Evolutionary conservation across 2,888 invertebrate genomes (phyloP).

Genomic region (Diplolepis rosae): DNA sequence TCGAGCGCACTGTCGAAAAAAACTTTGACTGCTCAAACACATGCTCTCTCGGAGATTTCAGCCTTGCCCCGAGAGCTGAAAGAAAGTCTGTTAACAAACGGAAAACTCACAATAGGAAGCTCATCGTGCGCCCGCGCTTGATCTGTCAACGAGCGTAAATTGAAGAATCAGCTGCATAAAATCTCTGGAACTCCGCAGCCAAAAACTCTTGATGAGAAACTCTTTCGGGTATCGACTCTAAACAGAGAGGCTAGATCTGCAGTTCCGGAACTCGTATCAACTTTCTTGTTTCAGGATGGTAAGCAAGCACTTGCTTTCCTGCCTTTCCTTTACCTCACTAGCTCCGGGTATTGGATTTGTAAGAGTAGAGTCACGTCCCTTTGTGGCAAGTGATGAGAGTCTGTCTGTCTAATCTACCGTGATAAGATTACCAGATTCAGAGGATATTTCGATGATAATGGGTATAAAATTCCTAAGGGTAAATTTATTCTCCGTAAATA

Average conservation of each 20-base stretch:
- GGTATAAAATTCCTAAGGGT: too few species aligned
- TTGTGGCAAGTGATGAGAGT: background rate
- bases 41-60: background rate
- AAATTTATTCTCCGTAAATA: too few species aligned
- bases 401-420: background rate
- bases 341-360: too few species aligned
- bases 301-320: background rate
- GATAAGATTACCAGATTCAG: too few species aligned
- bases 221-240: background rate
- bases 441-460: too few species aligned
- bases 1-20: background rate
- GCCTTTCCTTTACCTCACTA: too few species aligned
- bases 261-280: background rate
- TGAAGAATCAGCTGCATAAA: constrained; percentile 19
- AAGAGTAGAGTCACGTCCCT: background rate
- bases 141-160: constrained; percentile 40
- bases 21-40: background rate
- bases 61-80: constrained; percentile 15
- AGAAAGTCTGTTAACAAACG: constrained; percentile 33
- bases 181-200: background rate
- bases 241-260: background rate
- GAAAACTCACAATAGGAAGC: constrained; percentile 72
- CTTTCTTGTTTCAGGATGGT: background rate
- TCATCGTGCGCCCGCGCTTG: constrained; percentile 63
- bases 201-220: background rate